phyloP scores from a whole-genome alignment of 2,113 vertebrate genomes.

The Eulemur macaco region DNA sequence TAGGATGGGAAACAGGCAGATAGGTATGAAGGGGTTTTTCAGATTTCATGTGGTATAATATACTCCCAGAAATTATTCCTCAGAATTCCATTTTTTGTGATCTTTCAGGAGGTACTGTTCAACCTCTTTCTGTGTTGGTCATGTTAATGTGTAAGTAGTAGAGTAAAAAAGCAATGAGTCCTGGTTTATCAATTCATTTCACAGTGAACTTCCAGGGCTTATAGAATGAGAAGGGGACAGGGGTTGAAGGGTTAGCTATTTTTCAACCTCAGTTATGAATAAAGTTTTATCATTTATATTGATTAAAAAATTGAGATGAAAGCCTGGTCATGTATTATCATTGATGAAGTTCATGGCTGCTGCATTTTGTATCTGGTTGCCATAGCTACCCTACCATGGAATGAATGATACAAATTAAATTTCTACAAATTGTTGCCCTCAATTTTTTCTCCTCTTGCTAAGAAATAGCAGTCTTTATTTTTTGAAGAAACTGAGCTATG shows the following conservation, averaged over 20 bases:
- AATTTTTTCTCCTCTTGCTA: slow-evolving; percentile 61
- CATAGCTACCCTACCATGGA: slow-evolving; percentile 79
- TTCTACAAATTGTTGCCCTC: slow-evolving; percentile 75
- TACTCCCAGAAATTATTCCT: background rate
- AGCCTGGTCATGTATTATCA: slow-evolving; percentile 70
- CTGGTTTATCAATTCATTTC: background rate
- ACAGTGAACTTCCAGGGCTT: background rate
- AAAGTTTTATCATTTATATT: slow-evolving; percentile 52
- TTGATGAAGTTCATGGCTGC: slow-evolving; percentile 65
- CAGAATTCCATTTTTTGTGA: background rate
- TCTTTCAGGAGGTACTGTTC: background rate
- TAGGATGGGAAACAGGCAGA: background rate
- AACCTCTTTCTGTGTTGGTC: background rate
- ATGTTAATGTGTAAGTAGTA: background rate
- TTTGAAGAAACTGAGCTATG: background rate
- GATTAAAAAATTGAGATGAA: slow-evolving; percentile 69
- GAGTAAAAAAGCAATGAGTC: background rate
- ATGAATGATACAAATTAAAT: slow-evolving; percentile 86
- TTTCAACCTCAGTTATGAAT: slow-evolving; percentile 47
- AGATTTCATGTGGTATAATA: background rate
- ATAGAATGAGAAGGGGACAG: background rate
- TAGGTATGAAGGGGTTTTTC: background rate
- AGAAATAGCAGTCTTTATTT: slow-evolving; percentile 40
- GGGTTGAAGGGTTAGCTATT: background rate
- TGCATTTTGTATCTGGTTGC: slow-evolving; percentile 81